phyloP scores from a whole-genome alignment of 2,888 invertebrate species.

The Oxytorus armatus region DNA sequence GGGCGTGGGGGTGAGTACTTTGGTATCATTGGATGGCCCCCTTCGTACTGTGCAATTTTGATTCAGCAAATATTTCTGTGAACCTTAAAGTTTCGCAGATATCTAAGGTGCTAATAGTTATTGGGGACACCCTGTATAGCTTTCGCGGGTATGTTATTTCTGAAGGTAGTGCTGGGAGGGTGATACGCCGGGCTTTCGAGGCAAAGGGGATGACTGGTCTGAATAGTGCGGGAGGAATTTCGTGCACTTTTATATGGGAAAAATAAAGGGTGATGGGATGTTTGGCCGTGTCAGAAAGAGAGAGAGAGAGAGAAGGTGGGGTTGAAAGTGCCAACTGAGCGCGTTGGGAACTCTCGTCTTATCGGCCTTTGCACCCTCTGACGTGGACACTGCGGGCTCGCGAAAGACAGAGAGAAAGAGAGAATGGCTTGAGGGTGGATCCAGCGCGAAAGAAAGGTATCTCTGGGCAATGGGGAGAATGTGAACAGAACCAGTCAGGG shows the following conservation, averaged over 20 bases:
- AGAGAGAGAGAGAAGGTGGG: slow-evolving; percentile 44
- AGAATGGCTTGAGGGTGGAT: slow-evolving; percentile 43
- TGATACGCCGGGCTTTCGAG: slow-evolving; percentile 44
- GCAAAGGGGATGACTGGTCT: slow-evolving; percentile 45
- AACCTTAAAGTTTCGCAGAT: no score
- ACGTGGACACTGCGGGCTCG: slow-evolving; percentile 64
- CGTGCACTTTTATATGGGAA: slow-evolving; percentile 58
- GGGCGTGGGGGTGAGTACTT: no score
- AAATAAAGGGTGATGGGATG: slow-evolving; percentile 51
- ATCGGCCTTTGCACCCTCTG: slow-evolving; percentile 71
- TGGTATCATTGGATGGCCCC: no score
- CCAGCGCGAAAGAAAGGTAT: slow-evolving; percentile 68
- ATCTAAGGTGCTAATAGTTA: no score
- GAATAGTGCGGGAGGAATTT: slow-evolving; percentile 37
- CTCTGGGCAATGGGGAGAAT: slow-evolving; percentile 64
- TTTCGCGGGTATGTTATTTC: slow-evolving; percentile 25
- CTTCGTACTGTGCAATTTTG: no score
- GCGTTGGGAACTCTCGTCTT: slow-evolving; percentile 70
- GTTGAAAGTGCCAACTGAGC: slow-evolving; percentile 64
- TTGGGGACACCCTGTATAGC: no score
- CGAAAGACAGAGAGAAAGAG: slow-evolving; percentile 47
- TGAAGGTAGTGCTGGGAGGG: not conserved
- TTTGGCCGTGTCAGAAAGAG: not conserved
- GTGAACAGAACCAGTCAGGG: slow-evolving; percentile 9
- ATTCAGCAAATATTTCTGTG: no score